Evolutionary conservation across 2,888 invertebrate species (phyloP), one percentile per base, ranked within the genome.

Genomic region (Hyppa rectilinea): DNA sequence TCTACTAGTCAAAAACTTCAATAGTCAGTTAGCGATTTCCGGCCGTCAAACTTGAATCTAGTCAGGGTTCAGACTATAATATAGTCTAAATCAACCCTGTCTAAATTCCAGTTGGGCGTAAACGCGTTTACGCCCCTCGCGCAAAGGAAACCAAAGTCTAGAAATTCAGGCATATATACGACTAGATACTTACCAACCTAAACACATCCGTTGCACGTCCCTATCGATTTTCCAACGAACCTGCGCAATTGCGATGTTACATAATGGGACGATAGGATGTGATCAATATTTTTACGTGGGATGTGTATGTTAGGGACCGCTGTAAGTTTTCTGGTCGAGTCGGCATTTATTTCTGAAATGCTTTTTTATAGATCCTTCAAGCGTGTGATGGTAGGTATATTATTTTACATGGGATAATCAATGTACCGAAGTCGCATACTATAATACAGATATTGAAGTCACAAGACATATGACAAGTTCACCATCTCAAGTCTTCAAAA

Each of bases 191-290:
- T 26, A 26, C 4, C 4, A 29, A 58, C 7, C 26, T 49, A 49
- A 14, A 23, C 17, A 31, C 26, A 38, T 3, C 2, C 31, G 23
- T 34, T 43, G 34, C 23, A 26, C 20, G 14, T 38, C 29, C 5
- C n/a, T 20, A 38, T 63, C 14, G 66, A 49, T 49, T 49, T 20
- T 6, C 31, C 20, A 29, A 20, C 47, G 31, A 47, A 66, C 49
- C 36, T 66, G 65, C 65, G 66, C 65, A 63, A 23, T 40, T 49
- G 14, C 47, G 36, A 29, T 38, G 36, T 43, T 43, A 36, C 17
- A 12, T 43, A 47, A 56, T 29, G 7, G 38, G 17, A 20, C 17
- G 4, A 20, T 20, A 38, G 20, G 38, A 58, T n/a, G n/a, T n/a
- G n/a, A n/a, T 58, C 20, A 40, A 58, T 40, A 58, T 40, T 58